Evolutionary conservation across 2,797 vertebrate species (phyloP), one percentile per base, ranked within the genome.

Genomic region (Pachyuromys duprasi): DNA sequence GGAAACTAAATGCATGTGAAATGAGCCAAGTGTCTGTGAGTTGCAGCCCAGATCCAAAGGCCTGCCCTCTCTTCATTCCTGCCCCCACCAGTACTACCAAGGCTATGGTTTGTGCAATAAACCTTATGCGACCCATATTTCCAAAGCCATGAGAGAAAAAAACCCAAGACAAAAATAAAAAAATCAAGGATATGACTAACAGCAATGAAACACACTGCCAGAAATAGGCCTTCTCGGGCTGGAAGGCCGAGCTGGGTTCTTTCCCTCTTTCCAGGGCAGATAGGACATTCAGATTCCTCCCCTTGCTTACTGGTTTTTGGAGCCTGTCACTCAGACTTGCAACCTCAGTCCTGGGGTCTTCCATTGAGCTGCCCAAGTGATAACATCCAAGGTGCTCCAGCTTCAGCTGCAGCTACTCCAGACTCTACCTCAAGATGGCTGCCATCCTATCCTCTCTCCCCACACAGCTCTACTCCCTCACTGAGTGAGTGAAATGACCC

Each of bases 1-100:
- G 31, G 55, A 93, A 93, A 95, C 45, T n/a, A 31, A 94, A 88
- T 57, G 45, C 22, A 65, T 91, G 74, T 9, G 63, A 95, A 63
- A 83, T 2, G n/a, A 53, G 11, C 62, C 67, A 42, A n/a, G 33
- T 86, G 83, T 95, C 63, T 94, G 28, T 69, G 79, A 93, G 70
- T 81, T 53, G 63, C 20, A 86, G 17, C n/a, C 62, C 6, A 93
- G 49, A n/a, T 49, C 49, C 45, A 45, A 83, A 9, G 28, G 26
- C 36, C 55, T 22, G 2, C 31, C 9, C 15, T 86, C 24, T 86
- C 26, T 76, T 42, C 28, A 55, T 0, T 53, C 53, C 33, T 13
- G 5, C 2, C 18, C 11, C 49, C 11, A 12, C 17, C 57, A 42
- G 28, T 17, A 28, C 90, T n/a, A 65, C 20, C 8, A 12, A 76